Percentiles rank a stretch among this genome's conserved stretches.
Evolutionary conservation across 1,140 invertebrate species (phyloP).

Genomic region (Bombus huntii): DNA sequence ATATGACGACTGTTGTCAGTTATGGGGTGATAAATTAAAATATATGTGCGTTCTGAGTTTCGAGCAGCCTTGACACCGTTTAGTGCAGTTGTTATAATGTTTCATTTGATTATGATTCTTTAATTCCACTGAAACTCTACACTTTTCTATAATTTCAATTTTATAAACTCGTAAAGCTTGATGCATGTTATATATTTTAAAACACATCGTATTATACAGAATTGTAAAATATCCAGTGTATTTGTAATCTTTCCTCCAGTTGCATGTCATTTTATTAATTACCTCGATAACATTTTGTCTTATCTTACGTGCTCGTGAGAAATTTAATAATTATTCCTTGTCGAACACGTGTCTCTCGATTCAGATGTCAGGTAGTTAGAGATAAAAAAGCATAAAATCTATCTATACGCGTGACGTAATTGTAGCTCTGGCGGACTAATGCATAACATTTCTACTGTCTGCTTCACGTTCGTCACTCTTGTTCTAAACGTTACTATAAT

Average conservation of each 20-base stretch:
- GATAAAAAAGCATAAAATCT: background rate
- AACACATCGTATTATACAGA: background rate
- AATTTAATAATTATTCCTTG: background rate
- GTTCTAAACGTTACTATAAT: background rate
- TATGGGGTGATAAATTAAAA: background rate
- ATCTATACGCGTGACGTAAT: conserved; percentile 51
- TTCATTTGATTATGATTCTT: background rate
- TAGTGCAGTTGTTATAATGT: background rate
- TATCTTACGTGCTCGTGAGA: background rate
- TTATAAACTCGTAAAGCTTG: background rate
- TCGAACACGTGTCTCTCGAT: background rate
- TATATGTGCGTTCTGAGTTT: background rate
- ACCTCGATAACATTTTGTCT: background rate
- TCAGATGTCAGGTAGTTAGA: background rate
- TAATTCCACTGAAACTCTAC: background rate
- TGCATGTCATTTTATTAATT: background rate
- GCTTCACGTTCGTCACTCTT: conserved; percentile 3
- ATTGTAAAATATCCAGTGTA: background rate
- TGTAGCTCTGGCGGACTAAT: conserved; percentile 52
- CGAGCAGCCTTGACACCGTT: background rate
- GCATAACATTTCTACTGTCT: conserved; percentile 57
- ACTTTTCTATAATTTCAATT: background rate
- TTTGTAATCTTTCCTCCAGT: background rate
- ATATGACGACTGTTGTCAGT: background rate
- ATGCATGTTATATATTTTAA: background rate